Evolutionary conservation across 2,888 invertebrate species (phyloP).

Genomic region (Agrochola lota): DNA sequence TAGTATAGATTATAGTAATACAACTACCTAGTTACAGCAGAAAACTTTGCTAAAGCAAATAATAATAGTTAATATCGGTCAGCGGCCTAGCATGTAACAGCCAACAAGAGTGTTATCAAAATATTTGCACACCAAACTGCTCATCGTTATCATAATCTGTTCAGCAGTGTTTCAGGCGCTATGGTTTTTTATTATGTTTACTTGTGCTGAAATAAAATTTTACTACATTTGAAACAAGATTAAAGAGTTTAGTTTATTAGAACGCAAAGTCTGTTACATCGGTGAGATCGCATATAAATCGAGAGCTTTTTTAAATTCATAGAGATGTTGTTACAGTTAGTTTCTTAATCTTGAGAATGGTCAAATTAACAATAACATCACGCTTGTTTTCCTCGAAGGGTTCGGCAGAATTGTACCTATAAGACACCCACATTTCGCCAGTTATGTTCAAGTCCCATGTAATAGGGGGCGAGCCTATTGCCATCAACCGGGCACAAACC

Average conservation of each 20-base stretch:
- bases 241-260: not conserved
- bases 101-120: conserved; percentile 54
- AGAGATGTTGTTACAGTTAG: not conserved
- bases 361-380: not conserved
- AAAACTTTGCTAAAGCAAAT: not conserved
- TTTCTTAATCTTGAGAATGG: no score
- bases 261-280: not conserved
- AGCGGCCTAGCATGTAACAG: conserved; percentile 12
- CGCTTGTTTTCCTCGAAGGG: not conserved
- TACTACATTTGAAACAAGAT: conserved; percentile 14
- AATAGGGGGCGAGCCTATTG: not conserved
- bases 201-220: conserved; percentile 4
- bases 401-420: not conserved
- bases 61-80: conserved; percentile 38
- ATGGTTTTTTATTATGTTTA: conserved; percentile 18
- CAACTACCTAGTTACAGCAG: not conserved
- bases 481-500: not conserved
- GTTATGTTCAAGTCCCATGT: no score
- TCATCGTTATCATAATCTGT: conserved; percentile 46
- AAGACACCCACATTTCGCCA: no score
- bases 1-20: no score
- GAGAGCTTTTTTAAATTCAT: not conserved
- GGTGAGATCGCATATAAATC: not conserved
- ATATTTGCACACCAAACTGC: conserved; percentile 53
- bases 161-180: conserved; percentile 17